Percentiles rank a stretch among this genome's conserved stretches.
These are phyloP conservation scores for Euzophera pinguis DNA, from an alignment of 2,888 invertebrate species.

Conservation along the genomic window DNA sequence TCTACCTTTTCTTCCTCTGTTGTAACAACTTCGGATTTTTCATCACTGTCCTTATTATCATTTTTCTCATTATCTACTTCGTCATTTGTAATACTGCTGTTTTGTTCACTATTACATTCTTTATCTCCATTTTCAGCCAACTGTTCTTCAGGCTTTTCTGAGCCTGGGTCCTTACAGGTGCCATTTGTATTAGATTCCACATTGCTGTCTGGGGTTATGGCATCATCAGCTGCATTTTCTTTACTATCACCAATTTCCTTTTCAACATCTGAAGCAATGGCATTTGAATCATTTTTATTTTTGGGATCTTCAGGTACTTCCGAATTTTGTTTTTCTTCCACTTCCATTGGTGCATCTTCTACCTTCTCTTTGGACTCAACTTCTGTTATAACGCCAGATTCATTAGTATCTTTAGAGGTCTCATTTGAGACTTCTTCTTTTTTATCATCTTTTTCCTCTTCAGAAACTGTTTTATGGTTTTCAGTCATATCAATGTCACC, in stretches of 20 bases:
- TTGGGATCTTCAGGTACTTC: not conserved
- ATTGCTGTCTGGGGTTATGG: not conserved
- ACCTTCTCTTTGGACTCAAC: not conserved
- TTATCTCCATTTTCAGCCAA: not conserved
- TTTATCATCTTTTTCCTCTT: slow-evolving; percentile 7
- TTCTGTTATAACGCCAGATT: not conserved
- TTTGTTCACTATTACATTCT: not conserved
- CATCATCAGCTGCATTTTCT: slow-evolving; percentile 12
- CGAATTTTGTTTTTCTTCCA: not conserved
- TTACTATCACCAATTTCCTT: not conserved
- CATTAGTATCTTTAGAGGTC: not conserved
- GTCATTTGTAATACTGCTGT: slow-evolving; percentile 7
- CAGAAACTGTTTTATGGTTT: slow-evolving; percentile 7
- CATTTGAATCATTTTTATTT: not conserved
- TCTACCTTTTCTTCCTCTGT: not conserved
- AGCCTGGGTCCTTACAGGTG: no score
- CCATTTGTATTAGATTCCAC: slow-evolving; percentile 16
- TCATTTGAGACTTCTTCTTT: slow-evolving; percentile 3
- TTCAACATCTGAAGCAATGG: not conserved
- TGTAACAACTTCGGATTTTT: not conserved
- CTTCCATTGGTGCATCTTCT: not conserved
- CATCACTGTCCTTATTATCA: slow-evolving; percentile 1
- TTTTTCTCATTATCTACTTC: not conserved
- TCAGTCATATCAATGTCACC: slow-evolving; percentile 14
- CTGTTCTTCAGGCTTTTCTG: slow-evolving; percentile 11